Base-by-base conservation (phyloP, 2,888 invertebrate species). In the Andricus quercusramuli region DNA sequence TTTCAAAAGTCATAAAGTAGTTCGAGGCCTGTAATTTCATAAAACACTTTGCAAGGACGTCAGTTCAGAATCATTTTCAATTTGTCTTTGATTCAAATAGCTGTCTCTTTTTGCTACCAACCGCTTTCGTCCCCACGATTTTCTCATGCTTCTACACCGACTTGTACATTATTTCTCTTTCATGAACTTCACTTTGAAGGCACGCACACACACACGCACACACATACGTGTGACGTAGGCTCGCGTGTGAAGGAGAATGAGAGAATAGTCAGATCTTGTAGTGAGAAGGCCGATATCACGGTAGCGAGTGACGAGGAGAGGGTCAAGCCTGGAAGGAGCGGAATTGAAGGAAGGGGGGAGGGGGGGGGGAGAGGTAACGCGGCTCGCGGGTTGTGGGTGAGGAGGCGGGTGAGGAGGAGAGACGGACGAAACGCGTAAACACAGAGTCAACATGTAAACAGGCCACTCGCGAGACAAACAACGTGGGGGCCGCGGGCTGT, bases 391-490 rank as follows among this genome's bases (percentile, higher is more conserved):
- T 78, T 77, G 78, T 79, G 81, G 84, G 83, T 81, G 79, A 83
- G 83, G 80, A 79, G 84, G 77, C 3, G 65, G 76, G 70, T 64
- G 80, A 70, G 83, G 62, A 80, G 83, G 79, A 83, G 84, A 81
- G 83, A 86, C 84, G 84, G 86, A 86, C 88, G 88, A 92, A 92
- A 91, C 91, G 92, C 91, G 92, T 92, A 92, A 92, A 92, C 92
- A 92, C 91, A 74, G 74, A 92, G 92, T 92, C 92, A 92, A 92
- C 92, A 92, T 92, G 92, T 92, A 92, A 92, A 92, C 92, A 92
- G 92, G 92, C 92, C 92, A 92, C 92, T 92, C 92, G 92, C 91
- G 92, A 92, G 92, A 92, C 92, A 92, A 92, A 92, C 92, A 92
- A 92, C 92, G 92, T 92, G 91, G 92, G 91, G 92, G 91, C 92